Conservation (phyloP, 2,113 vertebrate species). For the Rattus rattus region DNA sequence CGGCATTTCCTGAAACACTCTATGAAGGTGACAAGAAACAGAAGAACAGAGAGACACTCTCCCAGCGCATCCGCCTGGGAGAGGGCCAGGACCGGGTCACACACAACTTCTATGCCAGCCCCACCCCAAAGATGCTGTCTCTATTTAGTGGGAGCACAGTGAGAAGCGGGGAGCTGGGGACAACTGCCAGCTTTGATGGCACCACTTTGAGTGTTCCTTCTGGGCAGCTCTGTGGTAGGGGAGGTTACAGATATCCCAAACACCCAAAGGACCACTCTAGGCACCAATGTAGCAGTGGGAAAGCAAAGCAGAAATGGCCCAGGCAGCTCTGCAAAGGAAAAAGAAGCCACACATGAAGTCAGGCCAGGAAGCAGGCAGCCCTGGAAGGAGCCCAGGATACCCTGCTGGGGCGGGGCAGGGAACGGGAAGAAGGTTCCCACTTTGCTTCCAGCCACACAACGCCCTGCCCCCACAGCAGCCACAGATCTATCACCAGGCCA, state of each 20-base stretch:
- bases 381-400: background rate
- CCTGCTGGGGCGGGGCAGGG: background rate
- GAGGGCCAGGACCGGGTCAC: no score
- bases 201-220: slow-evolving; percentile 37
- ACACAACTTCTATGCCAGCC: background rate
- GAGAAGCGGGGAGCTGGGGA: background rate
- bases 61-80: background rate
- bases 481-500: background rate
- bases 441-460: slow-evolving; percentile 34
- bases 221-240: slow-evolving; percentile 41
- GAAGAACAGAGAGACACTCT: background rate
- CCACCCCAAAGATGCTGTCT: background rate
- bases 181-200: background rate
- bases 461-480: slow-evolving; percentile 23
- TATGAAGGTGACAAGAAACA: background rate
- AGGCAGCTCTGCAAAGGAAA: background rate
- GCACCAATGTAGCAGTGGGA: slow-evolving; percentile 43
- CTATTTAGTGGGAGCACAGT: background rate
- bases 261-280: slow-evolving; percentile 57
- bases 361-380: background rate
- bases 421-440: background rate
- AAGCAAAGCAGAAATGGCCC: slow-evolving; percentile 51
- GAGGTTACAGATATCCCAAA: slow-evolving; percentile 59
- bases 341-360: background rate
- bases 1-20: background rate